A percentile compares a stretch with the other conserved stretches of the same genome.
These are phyloP conservation scores for Drosophila percnosoma DNA, from an alignment of 2,888 invertebrate genomes.

Conservation along the genomic window DNA sequence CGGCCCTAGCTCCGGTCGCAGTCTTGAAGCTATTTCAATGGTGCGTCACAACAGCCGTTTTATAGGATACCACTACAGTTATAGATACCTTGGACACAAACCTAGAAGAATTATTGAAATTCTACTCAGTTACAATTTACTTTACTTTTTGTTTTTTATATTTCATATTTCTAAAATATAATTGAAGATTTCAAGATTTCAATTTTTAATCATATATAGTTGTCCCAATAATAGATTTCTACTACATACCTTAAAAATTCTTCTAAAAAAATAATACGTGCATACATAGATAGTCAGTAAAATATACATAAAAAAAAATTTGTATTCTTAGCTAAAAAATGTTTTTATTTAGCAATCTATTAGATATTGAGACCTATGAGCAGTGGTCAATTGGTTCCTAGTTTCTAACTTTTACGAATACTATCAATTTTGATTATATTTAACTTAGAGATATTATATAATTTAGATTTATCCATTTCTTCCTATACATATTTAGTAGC, in stretches of 20 bases:
- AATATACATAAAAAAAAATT: neutral
- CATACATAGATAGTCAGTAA: neutral
- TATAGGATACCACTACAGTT: constrained; percentile 27
- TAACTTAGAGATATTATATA: constrained; percentile 5
- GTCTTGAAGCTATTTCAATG: constrained; percentile 53
- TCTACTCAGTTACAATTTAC: neutral
- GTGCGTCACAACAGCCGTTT: constrained; percentile 36
- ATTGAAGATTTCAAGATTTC: neutral
- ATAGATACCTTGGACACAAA: constrained; percentile 9
- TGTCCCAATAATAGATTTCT: constrained; percentile 4
- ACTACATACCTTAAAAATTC: neutral
- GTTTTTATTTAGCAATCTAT: neutral
- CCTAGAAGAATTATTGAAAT: neutral
- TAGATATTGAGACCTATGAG: neutral
- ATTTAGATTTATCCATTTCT: constrained; percentile 18
- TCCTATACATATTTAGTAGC: constrained; percentile 41
- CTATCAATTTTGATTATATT: neutral
- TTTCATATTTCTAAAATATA: neutral
- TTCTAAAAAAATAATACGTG: neutral
- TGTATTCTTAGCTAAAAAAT: neutral
- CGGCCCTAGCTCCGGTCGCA: constrained; percentile 26
- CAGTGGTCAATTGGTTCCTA: neutral
- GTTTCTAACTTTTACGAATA: neutral
- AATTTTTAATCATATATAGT: neutral
- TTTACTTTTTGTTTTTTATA: neutral